Percentiles rank a stretch among this genome's conserved stretches.
These are phyloP conservation scores for Umimayanthus chanpuru DNA, from an alignment of 92 coral and sea anemone species.

Conservation along the genomic window DNA sequence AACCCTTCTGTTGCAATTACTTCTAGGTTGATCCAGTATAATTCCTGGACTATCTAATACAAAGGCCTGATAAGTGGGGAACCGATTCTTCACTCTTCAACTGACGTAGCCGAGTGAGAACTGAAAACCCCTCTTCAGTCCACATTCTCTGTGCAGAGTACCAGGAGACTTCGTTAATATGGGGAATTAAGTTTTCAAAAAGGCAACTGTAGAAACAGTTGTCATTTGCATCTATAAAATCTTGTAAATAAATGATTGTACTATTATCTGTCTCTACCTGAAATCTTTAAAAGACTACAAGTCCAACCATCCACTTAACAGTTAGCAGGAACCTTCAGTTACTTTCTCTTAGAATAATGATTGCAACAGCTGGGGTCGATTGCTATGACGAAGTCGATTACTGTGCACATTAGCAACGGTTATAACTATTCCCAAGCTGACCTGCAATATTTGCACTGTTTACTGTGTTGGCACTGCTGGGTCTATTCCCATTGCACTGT, in stretches of 20 bases:
- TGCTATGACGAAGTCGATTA: not conserved
- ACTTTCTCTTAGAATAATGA: conserved; percentile 19
- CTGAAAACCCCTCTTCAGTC: not conserved
- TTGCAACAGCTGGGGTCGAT: conserved; percentile 13
- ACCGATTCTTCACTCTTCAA: not conserved
- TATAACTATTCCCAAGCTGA: not conserved
- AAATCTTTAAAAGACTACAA: not conserved
- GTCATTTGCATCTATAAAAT: not conserved
- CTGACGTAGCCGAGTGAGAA: not conserved
- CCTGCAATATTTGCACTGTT: not conserved
- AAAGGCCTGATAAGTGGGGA: not conserved
- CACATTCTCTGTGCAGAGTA: not conserved
- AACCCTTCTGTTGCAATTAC: too few relatives aligned
- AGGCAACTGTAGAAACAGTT: not conserved
- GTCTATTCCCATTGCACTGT: not conserved
- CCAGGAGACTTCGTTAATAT: not conserved
- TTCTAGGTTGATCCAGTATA: too few relatives aligned
- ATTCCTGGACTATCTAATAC: not conserved
- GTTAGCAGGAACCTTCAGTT: not conserved
- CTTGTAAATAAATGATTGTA: not conserved
- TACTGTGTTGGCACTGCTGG: not conserved
- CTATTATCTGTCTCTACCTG: not conserved
- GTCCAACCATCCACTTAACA: not conserved
- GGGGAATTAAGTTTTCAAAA: not conserved
- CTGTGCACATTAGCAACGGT: not conserved